Evolutionary conservation across 2,113 vertebrate species (phyloP), one percentile per base, ranked within the genome.

Genomic region (Prionailurus bengalensis): DNA sequence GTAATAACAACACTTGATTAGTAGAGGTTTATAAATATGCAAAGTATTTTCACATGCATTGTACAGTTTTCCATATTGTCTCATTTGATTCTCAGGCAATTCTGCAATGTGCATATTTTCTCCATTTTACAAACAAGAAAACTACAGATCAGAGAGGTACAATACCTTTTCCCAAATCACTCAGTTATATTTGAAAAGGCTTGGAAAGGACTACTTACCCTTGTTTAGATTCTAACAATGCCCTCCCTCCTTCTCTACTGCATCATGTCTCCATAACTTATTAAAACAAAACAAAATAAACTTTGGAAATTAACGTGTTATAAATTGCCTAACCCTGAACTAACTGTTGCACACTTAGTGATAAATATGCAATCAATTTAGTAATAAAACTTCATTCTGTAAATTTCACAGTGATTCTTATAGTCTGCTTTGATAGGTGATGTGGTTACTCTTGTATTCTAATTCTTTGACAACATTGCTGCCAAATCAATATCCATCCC

Each of bases 401-500:
- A 82, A 82, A 48, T 61, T 76, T 88, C 55, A 58, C n/a, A 76
- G 39, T 86, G 58, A 92, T 91, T 92, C 66, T 81, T 63, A 33
- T 2, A 92, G 73, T 94, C 29, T 42, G 4, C 19, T 92, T 51
- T 97, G 95, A 97, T 90, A 65, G 87, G 90, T 96, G 90, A 74
- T 27, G 25, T 53, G 95, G n/a, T 93, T 86, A 73, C 5, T 58
- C 6, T 29, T 89, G 13, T 65, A 91, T 91, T 45, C 58, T 86
- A 89, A 91, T 68, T 19, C 55, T 96, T 85, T 87, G 94, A 93
- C 29, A 86, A 85, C 36, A 82, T 48, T 5, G 31, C 63, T 95
- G 61, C 33, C 63, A 95, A 95, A 96, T 94, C 76, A 93, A 73
- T 79, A 89, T 86, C 11, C 7, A 63, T 74, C 82, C 53, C 33